Evolutionary conservation across 2,888 invertebrate genomes (phyloP).

Genomic region (Neoscelio sp.): DNA sequence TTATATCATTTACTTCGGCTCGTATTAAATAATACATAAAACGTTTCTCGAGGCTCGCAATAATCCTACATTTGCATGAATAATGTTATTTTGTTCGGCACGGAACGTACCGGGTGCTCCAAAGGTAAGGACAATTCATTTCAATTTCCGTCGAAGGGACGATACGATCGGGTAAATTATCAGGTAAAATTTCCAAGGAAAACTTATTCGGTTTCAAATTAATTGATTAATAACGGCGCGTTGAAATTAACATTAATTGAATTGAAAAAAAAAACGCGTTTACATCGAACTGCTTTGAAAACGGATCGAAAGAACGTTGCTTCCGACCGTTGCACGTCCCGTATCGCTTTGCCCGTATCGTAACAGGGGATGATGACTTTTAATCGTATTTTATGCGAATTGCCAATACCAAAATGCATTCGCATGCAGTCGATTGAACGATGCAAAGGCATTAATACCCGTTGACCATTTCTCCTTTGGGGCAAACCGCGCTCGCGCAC

Average conservation of each 20-base stretch:
- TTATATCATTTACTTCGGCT: constrained; percentile 60
- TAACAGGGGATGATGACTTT: no score
- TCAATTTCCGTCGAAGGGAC: no score
- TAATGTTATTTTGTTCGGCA: constrained; percentile 37
- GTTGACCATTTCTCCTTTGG: constrained; percentile 72
- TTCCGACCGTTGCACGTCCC: no score
- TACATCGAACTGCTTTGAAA: no score
- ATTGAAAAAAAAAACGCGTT: constrained; percentile 4
- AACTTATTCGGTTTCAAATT: no score
- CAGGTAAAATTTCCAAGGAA: no score
- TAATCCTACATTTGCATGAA: constrained; percentile 60
- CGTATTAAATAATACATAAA: constrained; percentile 62
- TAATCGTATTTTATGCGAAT: constrained; percentile 6
- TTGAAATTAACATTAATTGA: no score
- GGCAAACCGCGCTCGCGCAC: constrained; percentile 47
- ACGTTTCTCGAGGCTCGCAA: constrained; percentile 43
- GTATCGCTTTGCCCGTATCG: no score
- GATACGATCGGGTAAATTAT: no score
- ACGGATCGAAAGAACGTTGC: constrained; percentile 10
- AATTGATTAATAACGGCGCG: no score
- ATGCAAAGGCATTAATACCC: constrained; percentile 78
- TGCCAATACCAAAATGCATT: background rate
- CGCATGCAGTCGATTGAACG: constrained; percentile 44
- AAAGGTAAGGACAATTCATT: background rate
- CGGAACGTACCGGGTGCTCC: constrained; percentile 26